phyloP scores from a whole-genome alignment of 1,140 invertebrate genomes.

The Solenopsis invicta region DNA sequence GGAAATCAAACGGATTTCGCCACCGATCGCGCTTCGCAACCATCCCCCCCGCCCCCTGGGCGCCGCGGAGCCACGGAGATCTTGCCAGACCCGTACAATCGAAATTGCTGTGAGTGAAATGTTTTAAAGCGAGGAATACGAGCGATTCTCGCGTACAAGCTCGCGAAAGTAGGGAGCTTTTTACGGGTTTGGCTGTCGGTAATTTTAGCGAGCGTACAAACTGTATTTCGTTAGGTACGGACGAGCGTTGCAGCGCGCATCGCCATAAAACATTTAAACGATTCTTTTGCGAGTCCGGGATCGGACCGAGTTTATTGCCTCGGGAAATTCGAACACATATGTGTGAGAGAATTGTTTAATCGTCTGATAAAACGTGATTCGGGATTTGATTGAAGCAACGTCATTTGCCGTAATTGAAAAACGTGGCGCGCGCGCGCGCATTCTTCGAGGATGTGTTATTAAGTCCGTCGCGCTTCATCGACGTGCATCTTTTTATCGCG shows the following conservation, averaged over 20 bases:
- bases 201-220: constrained; percentile 42
- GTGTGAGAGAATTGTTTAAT: constrained; percentile 27
- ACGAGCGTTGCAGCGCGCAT: not conserved
- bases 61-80: not conserved
- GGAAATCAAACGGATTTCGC: constrained; percentile 44
- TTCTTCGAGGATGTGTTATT: not conserved
- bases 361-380: constrained; percentile 29
- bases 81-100: not conserved
- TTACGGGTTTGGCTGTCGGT: not conserved
- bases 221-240: constrained; percentile 20
- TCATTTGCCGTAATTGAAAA: constrained; percentile 42
- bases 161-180: not conserved
- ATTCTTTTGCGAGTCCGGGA: not conserved
- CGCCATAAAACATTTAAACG: constrained; percentile 40
- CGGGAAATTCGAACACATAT: constrained; percentile 7
- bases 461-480: not conserved
- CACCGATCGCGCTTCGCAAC: not conserved
- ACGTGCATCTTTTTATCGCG: not conserved
- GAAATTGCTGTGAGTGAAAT: constrained; percentile 23
- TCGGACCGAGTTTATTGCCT: constrained; percentile 9
- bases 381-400: constrained; percentile 17
- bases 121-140: constrained; percentile 4
- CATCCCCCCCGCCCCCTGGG: not conserved
- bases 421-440: not conserved
- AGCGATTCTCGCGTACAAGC: not conserved